These are phyloP conservation scores for Microtus oregoni DNA, from an alignment of 2,113 vertebrate species.

Conservation along the genomic window DNA sequence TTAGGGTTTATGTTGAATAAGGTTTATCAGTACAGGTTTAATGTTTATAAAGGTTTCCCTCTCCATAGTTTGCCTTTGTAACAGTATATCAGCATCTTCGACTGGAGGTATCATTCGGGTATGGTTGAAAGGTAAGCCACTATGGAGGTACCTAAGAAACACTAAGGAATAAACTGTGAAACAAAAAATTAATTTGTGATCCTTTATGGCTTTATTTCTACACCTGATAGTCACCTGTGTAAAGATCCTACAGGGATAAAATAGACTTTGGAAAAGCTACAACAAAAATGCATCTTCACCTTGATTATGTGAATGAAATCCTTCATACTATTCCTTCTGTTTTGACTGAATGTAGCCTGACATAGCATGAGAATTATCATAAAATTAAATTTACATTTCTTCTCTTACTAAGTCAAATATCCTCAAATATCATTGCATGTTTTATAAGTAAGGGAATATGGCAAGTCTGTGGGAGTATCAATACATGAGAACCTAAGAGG, in stretches of 20 bases:
- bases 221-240: neutral
- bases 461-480: neutral
- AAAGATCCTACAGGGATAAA: neutral
- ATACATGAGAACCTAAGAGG: neutral
- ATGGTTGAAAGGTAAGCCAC: too few species aligned
- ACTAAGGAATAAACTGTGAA: neutral
- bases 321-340: neutral
- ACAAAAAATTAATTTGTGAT: neutral
- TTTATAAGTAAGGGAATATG: neutral
- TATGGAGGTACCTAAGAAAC: neutral
- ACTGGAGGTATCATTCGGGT: too few species aligned
- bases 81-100: too few species aligned
- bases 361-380: neutral
- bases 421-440: neutral
- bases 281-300: neutral
- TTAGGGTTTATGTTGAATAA: too few species aligned
- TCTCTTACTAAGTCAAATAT: neutral
- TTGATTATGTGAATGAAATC: neutral
- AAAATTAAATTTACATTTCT: neutral
- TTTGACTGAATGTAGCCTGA: neutral
- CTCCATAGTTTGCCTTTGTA: too few species aligned
- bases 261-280: neutral
- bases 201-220: neutral
- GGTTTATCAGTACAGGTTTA: too few species aligned
- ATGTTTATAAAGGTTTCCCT: too few species aligned